Evolutionary conservation across 2,113 vertebrate species (phyloP).

Genomic region (Albula glossodonta): DNA sequence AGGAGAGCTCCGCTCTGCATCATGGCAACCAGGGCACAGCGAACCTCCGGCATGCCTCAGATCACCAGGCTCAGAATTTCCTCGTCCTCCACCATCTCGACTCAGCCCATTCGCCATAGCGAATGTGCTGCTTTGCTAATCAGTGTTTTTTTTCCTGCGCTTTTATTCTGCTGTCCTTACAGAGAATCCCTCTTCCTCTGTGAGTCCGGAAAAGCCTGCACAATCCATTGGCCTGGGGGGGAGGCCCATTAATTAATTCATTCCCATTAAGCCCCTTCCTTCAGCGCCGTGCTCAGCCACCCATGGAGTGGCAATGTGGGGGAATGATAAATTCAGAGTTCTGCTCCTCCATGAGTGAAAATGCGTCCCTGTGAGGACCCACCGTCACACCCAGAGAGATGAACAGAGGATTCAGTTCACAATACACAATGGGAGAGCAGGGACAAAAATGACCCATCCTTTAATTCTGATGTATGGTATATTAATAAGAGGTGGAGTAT

Average conservation of each 20-base stretch:
- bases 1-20: not conserved
- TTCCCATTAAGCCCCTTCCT: conserved; percentile 65
- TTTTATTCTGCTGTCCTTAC: not conserved
- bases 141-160: not conserved
- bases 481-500: not conserved
- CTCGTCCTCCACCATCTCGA: not conserved
- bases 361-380: conserved; percentile 20
- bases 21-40: not conserved
- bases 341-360: conserved; percentile 54
- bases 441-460: not conserved
- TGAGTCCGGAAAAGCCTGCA: conserved; percentile 12
- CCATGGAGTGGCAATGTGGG: conserved; percentile 59
- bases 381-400: not conserved
- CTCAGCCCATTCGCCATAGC: not conserved
- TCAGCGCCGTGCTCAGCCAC: conserved; percentile 61
- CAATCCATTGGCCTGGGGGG: conserved; percentile 51
- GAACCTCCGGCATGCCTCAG: not conserved
- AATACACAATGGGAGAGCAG: not conserved
- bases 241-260: conserved; percentile 45
- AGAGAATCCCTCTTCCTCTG: not conserved
- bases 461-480: not conserved
- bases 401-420: not conserved
- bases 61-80: no score
- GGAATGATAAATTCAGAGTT: conserved; percentile 61
- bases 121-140: not conserved